These are phyloP conservation scores for Dryomyza anilis DNA, from an alignment of 2,888 invertebrate species.

Conservation along the genomic window DNA sequence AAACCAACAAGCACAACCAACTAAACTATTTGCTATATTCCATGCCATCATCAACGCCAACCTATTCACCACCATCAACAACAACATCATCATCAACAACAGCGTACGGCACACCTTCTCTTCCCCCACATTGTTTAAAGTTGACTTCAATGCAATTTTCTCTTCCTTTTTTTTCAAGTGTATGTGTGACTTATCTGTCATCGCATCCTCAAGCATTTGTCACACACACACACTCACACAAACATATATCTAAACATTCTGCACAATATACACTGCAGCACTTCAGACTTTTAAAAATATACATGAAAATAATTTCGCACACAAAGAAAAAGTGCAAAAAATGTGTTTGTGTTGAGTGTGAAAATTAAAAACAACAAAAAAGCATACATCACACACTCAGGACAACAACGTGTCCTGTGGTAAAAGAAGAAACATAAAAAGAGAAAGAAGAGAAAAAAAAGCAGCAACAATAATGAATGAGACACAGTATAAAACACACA, in stretches of 20 bases:
- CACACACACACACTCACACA: background rate
- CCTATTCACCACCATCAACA: too few relatives aligned
- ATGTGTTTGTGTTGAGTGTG: conserved; percentile 2
- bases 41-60: too few relatives aligned
- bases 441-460: background rate
- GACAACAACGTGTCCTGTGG: too few relatives aligned
- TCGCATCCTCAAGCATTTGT: conserved; percentile 1
- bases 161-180: background rate
- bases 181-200: conserved; percentile 13
- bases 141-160: background rate
- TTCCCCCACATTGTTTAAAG: too few relatives aligned
- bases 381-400: background rate
- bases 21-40: too few relatives aligned
- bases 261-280: background rate
- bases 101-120: too few relatives aligned
- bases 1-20: too few relatives aligned
- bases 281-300: conserved; percentile 4
- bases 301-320: background rate
- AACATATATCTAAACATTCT: background rate
- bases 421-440: background rate
- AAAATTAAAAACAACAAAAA: conserved; percentile 11
- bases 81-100: too few relatives aligned
- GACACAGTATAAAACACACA: background rate
- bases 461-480: background rate
- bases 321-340: conserved; percentile 5